Percentiles rank a stretch among this genome's conserved stretches.
Conservation (phyloP, 2,888 invertebrate genomes). For the Cancer borealis region DNA sequence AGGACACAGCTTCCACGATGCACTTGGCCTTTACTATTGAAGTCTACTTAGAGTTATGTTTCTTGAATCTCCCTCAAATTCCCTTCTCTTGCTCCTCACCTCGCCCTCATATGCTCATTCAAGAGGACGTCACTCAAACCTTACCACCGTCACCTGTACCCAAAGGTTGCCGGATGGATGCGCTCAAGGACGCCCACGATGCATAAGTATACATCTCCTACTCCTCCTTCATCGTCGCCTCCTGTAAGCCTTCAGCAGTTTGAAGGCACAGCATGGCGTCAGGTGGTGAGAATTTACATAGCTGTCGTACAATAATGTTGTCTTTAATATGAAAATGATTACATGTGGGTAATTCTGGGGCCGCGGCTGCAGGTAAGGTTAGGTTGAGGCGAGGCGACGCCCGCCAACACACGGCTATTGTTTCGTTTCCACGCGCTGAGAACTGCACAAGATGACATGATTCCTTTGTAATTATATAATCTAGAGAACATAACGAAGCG, state of each 20-base stretch:
- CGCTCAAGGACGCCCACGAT: not conserved
- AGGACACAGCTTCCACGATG: not conserved
- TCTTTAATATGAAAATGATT: conserved; percentile 18
- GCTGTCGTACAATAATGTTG: not conserved
- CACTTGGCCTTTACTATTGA: not conserved
- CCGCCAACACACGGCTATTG: not conserved
- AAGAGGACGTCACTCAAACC: conserved; percentile 6
- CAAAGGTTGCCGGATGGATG: not conserved
- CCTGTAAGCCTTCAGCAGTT: not conserved
- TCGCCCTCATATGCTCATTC: not conserved
- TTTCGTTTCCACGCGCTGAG: not conserved
- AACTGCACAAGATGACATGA: conserved; percentile 26
- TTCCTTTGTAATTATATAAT: conserved; percentile 35
- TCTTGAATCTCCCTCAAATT: not conserved
- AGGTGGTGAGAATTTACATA: conserved; percentile 14
- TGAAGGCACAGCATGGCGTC: not conserved
- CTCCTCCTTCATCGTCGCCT: conserved; percentile 9
- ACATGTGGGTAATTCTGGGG: not conserved
- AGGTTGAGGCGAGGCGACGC: not conserved
- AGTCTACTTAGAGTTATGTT: not conserved
- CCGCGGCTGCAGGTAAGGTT: conserved; percentile 3
- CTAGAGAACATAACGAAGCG: conserved; percentile 4
- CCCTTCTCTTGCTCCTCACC: not conserved
- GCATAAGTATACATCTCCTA: not conserved
- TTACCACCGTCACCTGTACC: not conserved